phyloP scores from a whole-genome alignment of 2,797 vertebrate species.

The Scomberomorus guttatus region DNA sequence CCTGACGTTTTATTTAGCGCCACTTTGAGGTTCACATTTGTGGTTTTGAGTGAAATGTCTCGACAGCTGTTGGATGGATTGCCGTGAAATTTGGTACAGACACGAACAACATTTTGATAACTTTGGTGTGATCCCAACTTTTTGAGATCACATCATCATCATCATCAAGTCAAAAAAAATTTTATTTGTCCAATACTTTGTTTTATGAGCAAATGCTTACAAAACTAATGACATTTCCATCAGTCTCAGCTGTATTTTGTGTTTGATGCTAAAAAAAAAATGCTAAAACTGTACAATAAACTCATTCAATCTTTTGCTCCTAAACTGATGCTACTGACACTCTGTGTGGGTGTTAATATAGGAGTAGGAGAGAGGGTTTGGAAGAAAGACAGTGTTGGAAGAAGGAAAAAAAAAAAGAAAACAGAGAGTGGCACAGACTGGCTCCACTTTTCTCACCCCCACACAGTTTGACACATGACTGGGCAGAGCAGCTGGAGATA shows the following conservation, averaged over 20 bases:
- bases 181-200: background rate
- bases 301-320: conserved; percentile 5
- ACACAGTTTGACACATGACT: conserved; percentile 82
- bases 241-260: background rate
- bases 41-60: too few species aligned
- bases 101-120: too few species aligned
- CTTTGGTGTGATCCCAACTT: too few species aligned
- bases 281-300: too few species aligned
- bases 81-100: too few species aligned
- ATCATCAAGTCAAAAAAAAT: background rate
- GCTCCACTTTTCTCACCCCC: conserved; percentile 67
- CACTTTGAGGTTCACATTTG: too few species aligned
- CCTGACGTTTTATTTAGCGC: background rate
- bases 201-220: background rate
- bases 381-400: conserved; percentile 5
- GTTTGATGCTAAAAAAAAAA: background rate
- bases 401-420: conserved; percentile 24
- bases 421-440: conserved; percentile 62
- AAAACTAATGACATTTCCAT: background rate
- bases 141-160: too few species aligned
- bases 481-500: conserved; percentile 77
- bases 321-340: conserved; percentile 7
- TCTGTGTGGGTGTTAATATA: conserved; percentile 3
- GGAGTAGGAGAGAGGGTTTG: background rate
- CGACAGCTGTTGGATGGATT: too few species aligned